Conservation (phyloP, 1,140 invertebrate genomes). For the Drosophila nigromelanica region DNA sequence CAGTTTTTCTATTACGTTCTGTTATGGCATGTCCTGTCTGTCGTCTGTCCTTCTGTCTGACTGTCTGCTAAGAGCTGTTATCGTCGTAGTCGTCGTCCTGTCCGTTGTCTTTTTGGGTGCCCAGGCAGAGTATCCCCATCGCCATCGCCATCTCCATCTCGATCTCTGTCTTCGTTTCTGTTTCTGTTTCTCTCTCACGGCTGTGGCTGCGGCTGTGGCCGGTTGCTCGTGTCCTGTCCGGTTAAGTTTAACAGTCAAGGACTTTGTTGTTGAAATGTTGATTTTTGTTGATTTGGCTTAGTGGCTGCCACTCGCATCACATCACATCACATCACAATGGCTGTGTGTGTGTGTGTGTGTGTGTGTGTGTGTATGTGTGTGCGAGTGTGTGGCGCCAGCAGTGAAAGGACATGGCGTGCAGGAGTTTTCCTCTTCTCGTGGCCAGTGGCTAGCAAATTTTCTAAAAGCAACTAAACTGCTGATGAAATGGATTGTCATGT, state of each 20-base stretch:
- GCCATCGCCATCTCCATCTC: background rate
- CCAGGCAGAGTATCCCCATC: background rate
- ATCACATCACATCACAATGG: conserved; percentile 39
- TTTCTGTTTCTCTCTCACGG: background rate
- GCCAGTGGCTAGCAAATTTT: conserved; percentile 58
- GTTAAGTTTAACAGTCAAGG: conserved; percentile 81
- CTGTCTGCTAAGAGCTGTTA: conserved; percentile 33
- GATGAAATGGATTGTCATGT: conserved; percentile 84
- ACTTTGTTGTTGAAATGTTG: conserved; percentile 82
- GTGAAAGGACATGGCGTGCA: conserved; percentile 20
- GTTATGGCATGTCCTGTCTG: conserved; percentile 60
- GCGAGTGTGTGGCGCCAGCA: conserved; percentile 38
- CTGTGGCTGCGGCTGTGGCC: background rate
- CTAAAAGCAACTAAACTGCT: conserved; percentile 81
- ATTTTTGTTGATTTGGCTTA: conserved; percentile 81
- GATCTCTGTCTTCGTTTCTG: background rate
- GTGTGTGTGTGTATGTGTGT: conserved; percentile 12
- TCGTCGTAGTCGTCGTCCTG: conserved; percentile 19
- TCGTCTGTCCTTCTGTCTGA: background rate
- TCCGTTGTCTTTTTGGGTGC: conserved; percentile 43
- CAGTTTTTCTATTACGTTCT: conserved; percentile 74
- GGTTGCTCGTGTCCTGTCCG: conserved; percentile 46
- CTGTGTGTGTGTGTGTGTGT: conserved; percentile 8
- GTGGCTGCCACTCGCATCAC: conserved; percentile 74
- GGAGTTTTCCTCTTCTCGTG: conserved; percentile 8